These are phyloP conservation scores for Lomographa bimaculata DNA, from an alignment of 2,888 invertebrate species.

Conservation along the genomic window DNA sequence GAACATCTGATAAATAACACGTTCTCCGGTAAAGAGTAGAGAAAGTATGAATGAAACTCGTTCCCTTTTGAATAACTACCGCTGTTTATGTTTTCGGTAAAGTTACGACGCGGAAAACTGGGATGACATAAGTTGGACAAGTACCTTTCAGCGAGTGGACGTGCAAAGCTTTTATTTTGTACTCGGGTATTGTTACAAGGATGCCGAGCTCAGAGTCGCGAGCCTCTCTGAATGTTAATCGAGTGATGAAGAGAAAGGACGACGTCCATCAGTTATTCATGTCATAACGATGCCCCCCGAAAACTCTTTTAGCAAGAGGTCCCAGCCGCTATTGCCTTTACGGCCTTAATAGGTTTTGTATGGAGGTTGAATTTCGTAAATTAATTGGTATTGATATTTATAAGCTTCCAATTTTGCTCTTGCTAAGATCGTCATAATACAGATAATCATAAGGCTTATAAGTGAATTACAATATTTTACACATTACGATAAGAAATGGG, in stretches of 20 bases:
- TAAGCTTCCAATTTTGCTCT: no score
- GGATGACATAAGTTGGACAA: slow-evolving; percentile 62
- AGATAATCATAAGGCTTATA: no score
- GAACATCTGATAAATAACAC: slow-evolving; percentile 44
- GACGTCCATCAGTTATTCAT: slow-evolving; percentile 74
- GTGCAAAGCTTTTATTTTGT: slow-evolving; percentile 79
- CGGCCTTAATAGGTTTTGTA: slow-evolving; percentile 31
- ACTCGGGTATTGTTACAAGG: slow-evolving; percentile 72
- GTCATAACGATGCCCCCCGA: slow-evolving; percentile 62
- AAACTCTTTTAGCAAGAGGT: slow-evolving; percentile 56
- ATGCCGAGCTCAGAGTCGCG: slow-evolving; percentile 61
- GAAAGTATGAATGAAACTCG: slow-evolving; percentile 32
- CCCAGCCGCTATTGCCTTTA: slow-evolving; percentile 30
- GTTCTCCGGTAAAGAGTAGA: slow-evolving; percentile 21
- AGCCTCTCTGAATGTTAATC: slow-evolving; percentile 75
- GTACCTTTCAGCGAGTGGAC: slow-evolving; percentile 70
- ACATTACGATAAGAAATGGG: no score
- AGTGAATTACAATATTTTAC: no score
- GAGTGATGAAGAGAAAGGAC: slow-evolving; percentile 61
- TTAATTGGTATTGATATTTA: no score
- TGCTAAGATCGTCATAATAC: no score
- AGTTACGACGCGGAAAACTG: slow-evolving; percentile 55
- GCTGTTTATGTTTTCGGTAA: slow-evolving; percentile 50
- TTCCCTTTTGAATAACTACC: slow-evolving; percentile 25
- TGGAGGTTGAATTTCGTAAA: slow-evolving; percentile 15